Evolutionary conservation across 2,113 vertebrate genomes (phyloP), one percentile per base, ranked within the genome.

Genomic region (Brachypodius melanocephalos): DNA sequence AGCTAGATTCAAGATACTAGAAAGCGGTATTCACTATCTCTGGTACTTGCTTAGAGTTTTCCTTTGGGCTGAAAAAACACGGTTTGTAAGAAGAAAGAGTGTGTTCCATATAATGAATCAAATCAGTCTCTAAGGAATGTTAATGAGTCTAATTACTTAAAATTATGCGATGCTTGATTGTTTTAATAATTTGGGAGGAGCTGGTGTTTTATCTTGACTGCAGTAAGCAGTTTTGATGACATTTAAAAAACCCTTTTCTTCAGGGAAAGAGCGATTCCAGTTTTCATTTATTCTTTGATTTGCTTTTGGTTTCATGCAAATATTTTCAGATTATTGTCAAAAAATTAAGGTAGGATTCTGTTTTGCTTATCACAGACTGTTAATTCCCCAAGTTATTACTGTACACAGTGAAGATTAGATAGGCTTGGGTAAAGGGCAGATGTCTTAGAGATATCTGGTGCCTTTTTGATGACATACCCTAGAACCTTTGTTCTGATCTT

Each of bases 111-210:
- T 73, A 95, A 94, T 86, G 80, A 95, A 97, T 93, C 57, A 81
- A 95, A 97, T 95, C 85, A 69, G 51, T 91, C 92, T 96, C 94
- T 68, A 79, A 95, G 87, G 94, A 89, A 96, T 96, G 83, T 90
- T 97, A 96, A 97, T 98, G 84, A 97, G 67, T 77, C 42, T 96
- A 97, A 97, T 97, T 97, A 94, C 82, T 85, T 72, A 94, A 97
- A 97, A 97, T 97, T 85, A 87, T 94, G 82, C 86, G 91, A 59
- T 96, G 46, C 82, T 95, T 97, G 89, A 95, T 96, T 96, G 66
- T 97, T 97, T 94, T 95, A 97, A 95, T 97, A 97, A 95, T 97
- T 97, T 92, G 88, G 68, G 80, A 97, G 95, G 92, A 94, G 76
- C 71, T 96, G 94, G 29, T 95, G 84, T 93, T 97, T 76, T 87